These are phyloP conservation scores for Galeruca laticollis DNA, from an alignment of 2,888 invertebrate genomes.

Conservation along the genomic window DNA sequence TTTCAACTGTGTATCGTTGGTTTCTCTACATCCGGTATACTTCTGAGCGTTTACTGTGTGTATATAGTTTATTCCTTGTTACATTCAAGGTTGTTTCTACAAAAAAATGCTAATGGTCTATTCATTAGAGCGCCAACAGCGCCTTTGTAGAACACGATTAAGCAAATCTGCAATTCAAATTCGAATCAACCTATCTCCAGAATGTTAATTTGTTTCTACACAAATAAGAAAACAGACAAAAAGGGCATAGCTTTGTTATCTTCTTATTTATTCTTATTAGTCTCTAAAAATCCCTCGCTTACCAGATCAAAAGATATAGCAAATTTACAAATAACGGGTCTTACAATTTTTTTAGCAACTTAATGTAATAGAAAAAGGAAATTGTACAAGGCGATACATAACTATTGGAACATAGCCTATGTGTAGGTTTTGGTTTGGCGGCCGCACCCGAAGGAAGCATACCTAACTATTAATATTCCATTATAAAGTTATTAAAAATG, in stretches of 20 bases:
- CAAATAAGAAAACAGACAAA: conserved; percentile 10
- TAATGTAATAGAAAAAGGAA: neutral
- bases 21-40: neutral
- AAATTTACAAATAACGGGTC: neutral
- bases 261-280: neutral
- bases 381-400: too few species aligned
- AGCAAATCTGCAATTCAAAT: conserved; percentile 33
- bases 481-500: too few species aligned
- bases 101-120: conserved; percentile 30
- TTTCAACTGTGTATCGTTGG: neutral
- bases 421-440: too few species aligned
- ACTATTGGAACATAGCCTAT: too few species aligned
- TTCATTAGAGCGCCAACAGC: conserved; percentile 27
- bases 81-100: neutral
- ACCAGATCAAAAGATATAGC: neutral
- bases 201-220: conserved; percentile 14
- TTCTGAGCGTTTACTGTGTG: neutral
- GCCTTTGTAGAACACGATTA: conserved; percentile 28
- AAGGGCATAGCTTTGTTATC: neutral
- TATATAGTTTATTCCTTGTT: conserved; percentile 2
- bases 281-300: neutral
- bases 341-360: neutral
- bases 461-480: too few species aligned
- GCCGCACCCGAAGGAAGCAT: too few species aligned
- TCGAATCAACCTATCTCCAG: conserved; percentile 26